Base-by-base conservation (phyloP, 2,888 invertebrate genomes). In the Cataglyphis cursor region DNA sequence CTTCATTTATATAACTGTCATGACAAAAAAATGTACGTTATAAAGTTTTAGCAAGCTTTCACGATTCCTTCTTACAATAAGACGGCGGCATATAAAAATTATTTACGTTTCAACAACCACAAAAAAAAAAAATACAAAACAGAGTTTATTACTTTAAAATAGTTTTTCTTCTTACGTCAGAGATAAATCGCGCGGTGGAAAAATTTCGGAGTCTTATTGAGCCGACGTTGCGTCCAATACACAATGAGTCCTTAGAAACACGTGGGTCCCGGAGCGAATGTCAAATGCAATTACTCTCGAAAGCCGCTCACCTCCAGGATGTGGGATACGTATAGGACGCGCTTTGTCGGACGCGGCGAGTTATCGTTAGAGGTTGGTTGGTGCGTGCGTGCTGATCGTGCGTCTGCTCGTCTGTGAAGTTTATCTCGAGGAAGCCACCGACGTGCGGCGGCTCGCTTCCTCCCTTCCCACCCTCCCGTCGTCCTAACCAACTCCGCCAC, bases 401-500 rank as follows among this genome's bases (percentile, higher is more conserved):
- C 84, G 72, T 84, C 81, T 72, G 57, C 62, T 51, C 82, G 72
- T 73, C 82, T 73, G 73, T 57, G 78, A 86, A 86, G 74, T 83
- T 81, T 81, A 81, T 85, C 85, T 81, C 75, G 83, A 82, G 74
- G 83, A 84, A 84, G 81, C 85, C 82, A 83, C 86, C 78, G 81
- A 68, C 62, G 75, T 82, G 65, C 85, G 72, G 57, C 64, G 66
- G 80, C 64, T 82, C 51, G 62, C 70, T 24, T 41, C 38, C 70
- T 78, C 21, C 48, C n/a, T 48, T 31, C 35, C 35, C 74, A 3
- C 44, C 68, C 24, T 24, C 15, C 78, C 59, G 31, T 2, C 59
- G 31, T 12, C 21, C 31, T 44, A 18, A 35, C 70, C 70, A 41
- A 15, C 41, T 54, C 21, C 78, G 73, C 64, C 66, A 70, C 82